phyloP scores from a whole-genome alignment of 2,797 vertebrate genomes.

The Tinamus major region DNA sequence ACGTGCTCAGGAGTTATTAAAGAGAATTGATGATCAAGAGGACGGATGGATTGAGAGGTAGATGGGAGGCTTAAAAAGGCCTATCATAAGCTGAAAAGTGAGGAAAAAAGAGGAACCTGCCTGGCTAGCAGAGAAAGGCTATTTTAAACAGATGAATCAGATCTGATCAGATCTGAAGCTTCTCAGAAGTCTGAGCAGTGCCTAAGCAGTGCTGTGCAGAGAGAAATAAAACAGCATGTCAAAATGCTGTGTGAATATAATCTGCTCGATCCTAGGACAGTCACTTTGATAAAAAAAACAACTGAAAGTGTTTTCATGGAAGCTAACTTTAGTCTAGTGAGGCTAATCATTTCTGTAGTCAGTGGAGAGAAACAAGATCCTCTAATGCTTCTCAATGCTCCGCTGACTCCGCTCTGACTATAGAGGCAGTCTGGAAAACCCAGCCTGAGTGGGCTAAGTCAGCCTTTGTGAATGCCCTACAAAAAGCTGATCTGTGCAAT shows the following conservation, averaged over 20 bases:
- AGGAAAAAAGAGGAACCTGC: background rate
- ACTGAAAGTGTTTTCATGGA: background rate
- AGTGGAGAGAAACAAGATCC: conserved; percentile 4
- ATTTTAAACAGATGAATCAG: conserved; percentile 17
- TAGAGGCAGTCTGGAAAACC: background rate
- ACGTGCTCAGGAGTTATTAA: background rate
- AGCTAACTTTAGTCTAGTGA: conserved; percentile 6
- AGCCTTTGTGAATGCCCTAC: background rate
- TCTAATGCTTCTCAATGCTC: background rate
- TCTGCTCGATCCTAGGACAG: background rate
- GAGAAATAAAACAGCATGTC: conserved; percentile 13
- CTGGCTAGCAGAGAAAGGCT: background rate
- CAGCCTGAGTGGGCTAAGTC: background rate
- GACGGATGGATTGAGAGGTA: background rate
- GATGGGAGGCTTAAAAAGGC: conserved; percentile 6
- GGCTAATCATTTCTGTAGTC: conserved; percentile 35
- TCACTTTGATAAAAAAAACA: conserved; percentile 42
- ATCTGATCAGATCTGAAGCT: conserved; percentile 22
- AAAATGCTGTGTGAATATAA: background rate
- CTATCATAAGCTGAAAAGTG: background rate
- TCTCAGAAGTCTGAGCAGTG: conserved; percentile 50
- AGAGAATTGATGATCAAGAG: background rate
- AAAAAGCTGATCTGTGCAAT: background rate
- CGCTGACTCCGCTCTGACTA: background rate
- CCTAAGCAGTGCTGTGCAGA: background rate